Conservation (phyloP, 2,888 invertebrate genomes). For the Osedax frankpressi region DNA sequence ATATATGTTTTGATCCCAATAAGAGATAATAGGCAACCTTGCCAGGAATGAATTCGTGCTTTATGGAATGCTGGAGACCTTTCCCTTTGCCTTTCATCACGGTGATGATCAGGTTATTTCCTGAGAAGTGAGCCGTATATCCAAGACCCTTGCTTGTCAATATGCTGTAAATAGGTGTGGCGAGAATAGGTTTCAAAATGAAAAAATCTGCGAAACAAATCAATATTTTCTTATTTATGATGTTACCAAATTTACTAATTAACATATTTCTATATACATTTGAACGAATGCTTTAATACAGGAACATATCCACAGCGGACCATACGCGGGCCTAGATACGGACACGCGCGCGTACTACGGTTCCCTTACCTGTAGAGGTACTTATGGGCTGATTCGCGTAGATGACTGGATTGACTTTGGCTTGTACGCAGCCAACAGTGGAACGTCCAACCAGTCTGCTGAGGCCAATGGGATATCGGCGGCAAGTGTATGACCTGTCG, state of each 20-base stretch:
- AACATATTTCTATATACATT: too few species aligned
- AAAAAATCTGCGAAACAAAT: too few species aligned
- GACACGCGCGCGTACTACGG: too few species aligned
- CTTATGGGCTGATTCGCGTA: background rate
- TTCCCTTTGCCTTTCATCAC: constrained; percentile 98
- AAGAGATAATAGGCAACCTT: too few species aligned
- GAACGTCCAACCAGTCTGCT: constrained; percentile 98
- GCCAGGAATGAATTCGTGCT: constrained; percentile 95
- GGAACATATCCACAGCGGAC: too few species aligned
- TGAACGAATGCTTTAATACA: too few species aligned
- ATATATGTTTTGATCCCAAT: too few species aligned
- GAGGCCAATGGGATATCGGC: constrained; percentile 93
- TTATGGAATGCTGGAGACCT: constrained; percentile 98
- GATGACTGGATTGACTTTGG: background rate
- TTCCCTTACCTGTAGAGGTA: constrained; percentile 76
- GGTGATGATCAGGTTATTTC: constrained; percentile 92
- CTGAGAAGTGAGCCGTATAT: constrained; percentile 97
- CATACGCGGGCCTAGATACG: too few species aligned
- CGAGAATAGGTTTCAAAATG: background rate
- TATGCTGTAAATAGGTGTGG: background rate
- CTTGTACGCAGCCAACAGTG: constrained; percentile 82
- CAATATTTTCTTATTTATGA: too few species aligned
- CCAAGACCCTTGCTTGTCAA: constrained; percentile 90
- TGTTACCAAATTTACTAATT: too few species aligned
- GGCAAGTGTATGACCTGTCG: constrained; percentile 86